These are phyloP conservation scores for Oryzias woworae DNA, from an alignment of 2,113 vertebrate genomes.

Conservation along the genomic window DNA sequence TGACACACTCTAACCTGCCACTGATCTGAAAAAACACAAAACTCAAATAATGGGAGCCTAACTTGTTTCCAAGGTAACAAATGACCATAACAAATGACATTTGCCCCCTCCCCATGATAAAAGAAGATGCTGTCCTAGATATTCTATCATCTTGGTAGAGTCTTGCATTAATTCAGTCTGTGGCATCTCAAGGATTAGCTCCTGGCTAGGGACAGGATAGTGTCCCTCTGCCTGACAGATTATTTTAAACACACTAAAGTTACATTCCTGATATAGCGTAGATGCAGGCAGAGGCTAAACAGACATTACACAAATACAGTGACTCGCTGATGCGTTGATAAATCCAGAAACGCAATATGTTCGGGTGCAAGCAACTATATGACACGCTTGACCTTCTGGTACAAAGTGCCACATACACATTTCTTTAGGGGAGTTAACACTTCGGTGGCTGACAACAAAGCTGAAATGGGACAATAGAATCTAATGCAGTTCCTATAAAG, in stretches of 20 bases:
- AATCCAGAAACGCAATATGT: conserved; percentile 6
- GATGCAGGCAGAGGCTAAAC: conserved; percentile 45
- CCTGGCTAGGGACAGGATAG: conserved; percentile 56
- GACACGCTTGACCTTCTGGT: conserved; percentile 23
- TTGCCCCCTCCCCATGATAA: conserved; percentile 13
- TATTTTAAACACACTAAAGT: conserved; percentile 51
- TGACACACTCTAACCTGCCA: conserved; percentile 22
- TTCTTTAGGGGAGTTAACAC: conserved; percentile 58
- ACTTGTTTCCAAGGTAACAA: conserved; percentile 73
- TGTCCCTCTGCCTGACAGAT: conserved; percentile 46
- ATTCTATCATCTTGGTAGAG: conserved; percentile 33
- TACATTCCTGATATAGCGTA: conserved; percentile 43
- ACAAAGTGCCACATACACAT: conserved; percentile 35
- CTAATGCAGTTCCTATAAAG: conserved; percentile 45
- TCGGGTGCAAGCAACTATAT: conserved; percentile 13
- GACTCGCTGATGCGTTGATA: conserved; percentile 40
- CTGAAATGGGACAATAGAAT: conserved; percentile 61
- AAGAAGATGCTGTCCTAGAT: conserved; percentile 29
- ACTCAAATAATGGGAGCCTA: conserved; percentile 47
- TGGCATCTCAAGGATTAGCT: conserved; percentile 18
- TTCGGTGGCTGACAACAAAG: conserved; percentile 71
- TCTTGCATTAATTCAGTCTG: conserved; percentile 43
- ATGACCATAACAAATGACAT: conserved; percentile 62
- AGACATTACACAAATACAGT: conserved; percentile 48
- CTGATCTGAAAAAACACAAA: conserved; percentile 58